These are phyloP conservation scores for Eupelmus urozonus DNA, from an alignment of 2,888 invertebrate genomes.

Conservation along the genomic window DNA sequence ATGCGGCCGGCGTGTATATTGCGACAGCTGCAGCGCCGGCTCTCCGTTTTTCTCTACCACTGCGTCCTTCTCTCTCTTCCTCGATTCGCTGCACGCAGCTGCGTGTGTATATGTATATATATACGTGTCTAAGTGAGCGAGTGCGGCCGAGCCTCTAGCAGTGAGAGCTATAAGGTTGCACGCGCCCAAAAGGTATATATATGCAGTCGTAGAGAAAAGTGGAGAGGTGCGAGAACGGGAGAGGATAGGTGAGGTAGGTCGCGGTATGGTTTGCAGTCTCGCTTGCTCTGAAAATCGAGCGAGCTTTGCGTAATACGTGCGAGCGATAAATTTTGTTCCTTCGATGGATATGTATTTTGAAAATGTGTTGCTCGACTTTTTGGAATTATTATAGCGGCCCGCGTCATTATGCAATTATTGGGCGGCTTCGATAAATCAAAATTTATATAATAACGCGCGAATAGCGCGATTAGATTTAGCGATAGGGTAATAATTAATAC, in stretches of 20 bases:
- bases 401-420: too few species aligned
- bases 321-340: too few species aligned
- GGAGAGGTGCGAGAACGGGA: not conserved
- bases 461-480: too few species aligned
- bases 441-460: too few species aligned
- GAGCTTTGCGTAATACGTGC: too few species aligned
- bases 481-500: slow-evolving; percentile 4
- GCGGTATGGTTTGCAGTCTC: not conserved
- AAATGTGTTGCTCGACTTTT: too few species aligned
- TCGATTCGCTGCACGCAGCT: slow-evolving; percentile 21
- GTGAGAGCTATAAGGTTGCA: slow-evolving; percentile 16
- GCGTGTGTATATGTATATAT: not conserved
- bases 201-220: not conserved
- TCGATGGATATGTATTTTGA: too few species aligned
- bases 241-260: not conserved
- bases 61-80: slow-evolving; percentile 36
- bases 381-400: too few species aligned
- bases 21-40: slow-evolving; percentile 46
- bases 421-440: too few species aligned
- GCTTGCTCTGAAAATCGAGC: too few species aligned
- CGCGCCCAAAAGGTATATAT: not conserved
- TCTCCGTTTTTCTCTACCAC: slow-evolving; percentile 14
- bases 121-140: not conserved
- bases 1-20: not conserved
- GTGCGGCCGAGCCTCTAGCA: slow-evolving; percentile 11